A percentile compares a stretch with the other conserved stretches of the same genome.
These are phyloP conservation scores for Montipora sp. DNA, from an alignment of 64 coral and sea anemone species.

Conservation along the genomic window DNA sequence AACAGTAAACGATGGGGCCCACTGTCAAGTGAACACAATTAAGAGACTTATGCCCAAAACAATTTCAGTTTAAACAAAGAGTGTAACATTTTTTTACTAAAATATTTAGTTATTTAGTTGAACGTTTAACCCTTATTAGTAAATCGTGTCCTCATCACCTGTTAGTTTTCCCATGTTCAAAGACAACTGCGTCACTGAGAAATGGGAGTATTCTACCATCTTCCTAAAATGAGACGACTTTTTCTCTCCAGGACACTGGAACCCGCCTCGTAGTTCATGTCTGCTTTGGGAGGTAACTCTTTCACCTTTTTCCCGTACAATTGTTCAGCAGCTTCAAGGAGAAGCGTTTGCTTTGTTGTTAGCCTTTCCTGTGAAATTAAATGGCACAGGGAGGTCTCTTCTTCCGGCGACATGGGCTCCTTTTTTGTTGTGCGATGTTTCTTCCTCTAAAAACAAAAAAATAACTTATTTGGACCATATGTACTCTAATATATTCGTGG, in stretches of 20 bases:
- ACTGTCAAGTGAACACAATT: no score
- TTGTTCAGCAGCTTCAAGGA: not conserved
- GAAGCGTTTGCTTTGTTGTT: not conserved
- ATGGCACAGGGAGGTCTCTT: not conserved
- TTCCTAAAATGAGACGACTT: no score
- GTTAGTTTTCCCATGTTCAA: constrained; percentile 1
- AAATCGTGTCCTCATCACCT: not conserved
- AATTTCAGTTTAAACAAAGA: no score
- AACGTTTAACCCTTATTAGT: no score
- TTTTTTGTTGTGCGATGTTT: not conserved
- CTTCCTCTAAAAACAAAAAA: not conserved
- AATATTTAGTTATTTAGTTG: no score
- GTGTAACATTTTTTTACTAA: no score
- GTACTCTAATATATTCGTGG: no score
- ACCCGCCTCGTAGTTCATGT: constrained; percentile 1
- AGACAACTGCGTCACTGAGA: not conserved
- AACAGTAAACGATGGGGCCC: no score
- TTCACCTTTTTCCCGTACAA: constrained; percentile 6
- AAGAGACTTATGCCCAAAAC: no score
- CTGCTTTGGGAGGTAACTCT: not conserved
- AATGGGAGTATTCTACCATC: not conserved
- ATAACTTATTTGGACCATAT: not conserved
- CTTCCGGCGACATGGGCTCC: not conserved
- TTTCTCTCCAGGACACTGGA: constrained; percentile 15
- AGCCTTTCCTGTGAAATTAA: not conserved